Evolutionary conservation across 1,140 invertebrate genomes (phyloP).

Genomic region (Leptopilina clavipes): DNA sequence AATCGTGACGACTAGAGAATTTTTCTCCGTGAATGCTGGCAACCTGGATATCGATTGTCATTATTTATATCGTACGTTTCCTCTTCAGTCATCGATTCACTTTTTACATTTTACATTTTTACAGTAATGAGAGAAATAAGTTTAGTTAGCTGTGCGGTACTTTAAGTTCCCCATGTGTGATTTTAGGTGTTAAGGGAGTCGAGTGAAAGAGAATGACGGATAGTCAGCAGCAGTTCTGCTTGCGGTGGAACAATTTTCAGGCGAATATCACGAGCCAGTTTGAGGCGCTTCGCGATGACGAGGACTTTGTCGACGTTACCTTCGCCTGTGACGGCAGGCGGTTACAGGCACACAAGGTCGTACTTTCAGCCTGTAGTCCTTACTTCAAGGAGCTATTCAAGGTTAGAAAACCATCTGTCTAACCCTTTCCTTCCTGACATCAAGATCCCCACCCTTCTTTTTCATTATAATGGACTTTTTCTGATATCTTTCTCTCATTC

Average conservation of each 20-base stretch:
- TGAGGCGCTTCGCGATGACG: conserved; percentile 85
- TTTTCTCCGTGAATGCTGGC: conserved; percentile 55
- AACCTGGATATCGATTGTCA: conserved; percentile 75
- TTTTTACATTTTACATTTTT: conserved; percentile 77
- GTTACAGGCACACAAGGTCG: conserved; percentile 87
- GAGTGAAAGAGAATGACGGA: conserved; percentile 73
- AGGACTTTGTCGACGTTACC: conserved; percentile 89
- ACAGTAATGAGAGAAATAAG: conserved; percentile 74
- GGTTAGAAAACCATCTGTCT: conserved; percentile 75
- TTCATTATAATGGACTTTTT: conserved; percentile 39
- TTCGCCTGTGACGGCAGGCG: conserved; percentile 86
- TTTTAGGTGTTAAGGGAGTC: conserved; percentile 69
- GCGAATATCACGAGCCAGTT: conserved; percentile 89
- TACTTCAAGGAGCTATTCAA: conserved; percentile 89
- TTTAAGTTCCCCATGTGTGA: conserved; percentile 68
- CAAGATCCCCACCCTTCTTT: conserved; percentile 24
- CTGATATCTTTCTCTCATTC: conserved; percentile 42
- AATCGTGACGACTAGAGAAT: conserved; percentile 59
- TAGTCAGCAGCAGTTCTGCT: conserved; percentile 87
- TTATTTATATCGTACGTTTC: conserved; percentile 76
- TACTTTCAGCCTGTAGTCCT: conserved; percentile 86
- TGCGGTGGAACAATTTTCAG: conserved; percentile 95
- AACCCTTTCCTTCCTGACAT: conserved; percentile 51
- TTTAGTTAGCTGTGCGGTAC: conserved; percentile 65
- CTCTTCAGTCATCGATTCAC: conserved; percentile 76